phyloP scores from a whole-genome alignment of 2,888 invertebrate species.

The Drosophila algonquin region DNA sequence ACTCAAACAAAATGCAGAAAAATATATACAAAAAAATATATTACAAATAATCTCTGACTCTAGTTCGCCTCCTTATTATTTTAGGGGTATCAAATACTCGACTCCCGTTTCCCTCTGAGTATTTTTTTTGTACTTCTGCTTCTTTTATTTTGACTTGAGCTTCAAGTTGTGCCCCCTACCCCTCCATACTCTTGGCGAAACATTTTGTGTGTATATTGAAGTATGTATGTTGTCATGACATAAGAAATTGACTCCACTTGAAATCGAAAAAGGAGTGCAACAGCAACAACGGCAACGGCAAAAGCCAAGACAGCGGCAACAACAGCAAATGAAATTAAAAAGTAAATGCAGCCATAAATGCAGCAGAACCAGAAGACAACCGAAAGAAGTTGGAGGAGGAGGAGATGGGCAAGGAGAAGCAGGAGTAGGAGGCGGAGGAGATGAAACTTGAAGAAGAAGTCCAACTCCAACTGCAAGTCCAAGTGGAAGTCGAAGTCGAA shows the following conservation, averaged over 20 bases:
- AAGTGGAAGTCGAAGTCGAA: not conserved
- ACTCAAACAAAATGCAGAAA: too few relatives aligned
- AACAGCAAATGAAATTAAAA: constrained; percentile 70
- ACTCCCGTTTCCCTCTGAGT: not conserved
- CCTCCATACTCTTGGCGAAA: not conserved
- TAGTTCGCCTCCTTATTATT: not conserved
- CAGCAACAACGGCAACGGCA: constrained; percentile 43
- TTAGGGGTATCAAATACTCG: not conserved
- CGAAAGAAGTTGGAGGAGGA: constrained; percentile 1
- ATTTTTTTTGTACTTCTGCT: constrained; percentile 1
- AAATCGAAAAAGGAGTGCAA: constrained; percentile 76
- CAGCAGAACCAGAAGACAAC: constrained; percentile 51
- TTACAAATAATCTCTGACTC: too few relatives aligned
- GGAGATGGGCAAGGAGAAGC: not conserved
- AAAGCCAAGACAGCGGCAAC: constrained; percentile 7
- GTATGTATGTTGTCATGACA: constrained; percentile 69
- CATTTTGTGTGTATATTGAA: constrained; percentile 39
- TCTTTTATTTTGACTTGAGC: constrained; percentile 22
- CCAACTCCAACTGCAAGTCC: not conserved
- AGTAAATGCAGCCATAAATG: constrained; percentile 78
- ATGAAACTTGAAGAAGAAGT: not conserved
- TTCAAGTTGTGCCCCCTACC: constrained; percentile 4
- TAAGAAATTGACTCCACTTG: constrained; percentile 80
- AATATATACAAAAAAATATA: too few relatives aligned
- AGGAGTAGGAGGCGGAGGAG: not conserved